These are phyloP conservation scores for Sebastes nivosus DNA, from an alignment of 2,797 vertebrate genomes.

Conservation along the genomic window DNA sequence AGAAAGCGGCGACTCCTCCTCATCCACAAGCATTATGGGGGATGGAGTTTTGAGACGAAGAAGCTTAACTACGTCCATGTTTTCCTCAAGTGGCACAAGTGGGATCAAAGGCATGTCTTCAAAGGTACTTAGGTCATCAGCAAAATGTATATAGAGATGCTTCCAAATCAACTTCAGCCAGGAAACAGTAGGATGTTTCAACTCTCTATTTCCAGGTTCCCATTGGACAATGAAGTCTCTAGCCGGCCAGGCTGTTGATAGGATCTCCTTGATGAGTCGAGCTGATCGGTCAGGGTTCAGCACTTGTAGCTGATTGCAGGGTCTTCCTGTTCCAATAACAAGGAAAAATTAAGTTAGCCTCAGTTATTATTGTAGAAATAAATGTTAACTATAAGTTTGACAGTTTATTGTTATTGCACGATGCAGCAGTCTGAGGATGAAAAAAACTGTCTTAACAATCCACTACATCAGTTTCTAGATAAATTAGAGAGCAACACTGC, in stretches of 20 bases:
- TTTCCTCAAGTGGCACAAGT: conserved; percentile 85
- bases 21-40: conserved; percentile 89
- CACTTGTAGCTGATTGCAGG: conserved; percentile 94
- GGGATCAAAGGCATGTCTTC: conserved; percentile 99
- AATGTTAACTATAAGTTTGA: background rate
- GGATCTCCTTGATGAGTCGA: conserved; percentile 94
- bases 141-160: conserved; percentile 95
- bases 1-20: conserved; percentile 86
- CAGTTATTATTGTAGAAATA: background rate
- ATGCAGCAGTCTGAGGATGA: background rate
- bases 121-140: conserved; percentile 92
- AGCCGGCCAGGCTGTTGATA: conserved; percentile 88
- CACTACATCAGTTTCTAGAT: background rate
- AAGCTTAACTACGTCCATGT: conserved; percentile 82
- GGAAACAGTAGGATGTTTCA: conserved; percentile 87
- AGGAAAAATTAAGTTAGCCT: conserved; percentile 5
- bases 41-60: conserved; percentile 92
- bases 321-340: conserved; percentile 86
- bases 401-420: background rate
- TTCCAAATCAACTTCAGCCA: conserved; percentile 98
- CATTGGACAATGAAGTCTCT: conserved; percentile 92
- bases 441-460: background rate
- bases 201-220: conserved; percentile 89
- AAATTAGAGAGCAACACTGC: background rate
- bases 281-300: conserved; percentile 93